Evolutionary conservation across 2,888 invertebrate genomes (phyloP), one percentile per base, ranked within the genome.

Genomic region (Nudaria mundana): DNA sequence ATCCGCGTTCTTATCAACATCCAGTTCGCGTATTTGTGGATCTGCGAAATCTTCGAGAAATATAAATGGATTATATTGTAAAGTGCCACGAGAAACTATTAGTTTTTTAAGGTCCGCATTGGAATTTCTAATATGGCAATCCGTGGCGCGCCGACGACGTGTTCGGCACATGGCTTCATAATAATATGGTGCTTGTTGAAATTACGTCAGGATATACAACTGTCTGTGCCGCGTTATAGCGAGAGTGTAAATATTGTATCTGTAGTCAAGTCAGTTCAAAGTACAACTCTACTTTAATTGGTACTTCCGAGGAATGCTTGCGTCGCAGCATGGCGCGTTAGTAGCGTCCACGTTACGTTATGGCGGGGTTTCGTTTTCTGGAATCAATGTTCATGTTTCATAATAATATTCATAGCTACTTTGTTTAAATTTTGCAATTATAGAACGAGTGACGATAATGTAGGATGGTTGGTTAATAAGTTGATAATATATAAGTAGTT

Each of bases 1-100:
- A 86, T 76, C 70, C 82, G 83, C 80, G 78, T 79, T 73, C 82
- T 79, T 74, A 76, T 79, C 76, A 81, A 77, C 79, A 82, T 76
- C 80, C 79, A 82, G 74, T 87, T 86, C 71, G 76, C 81, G 54
- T 86, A 83, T 81, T 75, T 81, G 81, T 88, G 88, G 87, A 86
- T 88, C 66, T 83, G 85, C 72, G 81, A 85, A 82, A 76, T 87
- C 59, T 80, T 80, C 67, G 87, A 85, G 71, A 87, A 87, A 71
- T 81, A 78, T 73, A 86, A 86, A 88, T 87, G 88, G 88, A 88
- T 88, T 88, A 88, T 87, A 84, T 85, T 88, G 81, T 88, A 81
- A 83, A 86, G 85, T 85, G 83, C 66, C 65, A 56, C 66, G 58
- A 65, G 66, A 68, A 69, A 70, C 65, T 58, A 61, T 64, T 72